phyloP scores from a whole-genome alignment of 2,113 vertebrate species.

The Mystacornis crossleyi region DNA sequence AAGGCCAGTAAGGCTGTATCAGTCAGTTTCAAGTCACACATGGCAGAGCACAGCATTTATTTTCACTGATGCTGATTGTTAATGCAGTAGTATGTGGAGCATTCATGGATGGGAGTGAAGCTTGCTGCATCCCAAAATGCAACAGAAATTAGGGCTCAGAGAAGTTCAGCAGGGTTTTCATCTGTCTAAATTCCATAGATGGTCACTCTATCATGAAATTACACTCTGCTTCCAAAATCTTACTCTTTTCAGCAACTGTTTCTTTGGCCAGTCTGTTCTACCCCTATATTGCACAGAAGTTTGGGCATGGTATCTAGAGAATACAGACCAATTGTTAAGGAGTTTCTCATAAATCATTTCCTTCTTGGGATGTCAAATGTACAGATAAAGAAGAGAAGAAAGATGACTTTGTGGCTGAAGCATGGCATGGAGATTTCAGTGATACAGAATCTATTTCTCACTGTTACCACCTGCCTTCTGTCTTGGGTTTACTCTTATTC shows the following conservation, averaged over 20 bases:
- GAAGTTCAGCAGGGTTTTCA: background rate
- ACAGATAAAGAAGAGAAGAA: slow-evolving; percentile 7
- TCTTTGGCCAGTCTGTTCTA: background rate
- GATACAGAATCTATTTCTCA: background rate
- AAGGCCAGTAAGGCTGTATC: background rate
- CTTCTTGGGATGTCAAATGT: background rate
- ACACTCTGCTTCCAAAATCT: background rate
- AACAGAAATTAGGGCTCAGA: background rate
- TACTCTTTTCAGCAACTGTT: background rate
- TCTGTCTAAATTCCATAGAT: background rate
- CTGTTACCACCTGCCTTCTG: background rate
- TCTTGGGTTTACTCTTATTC: background rate
- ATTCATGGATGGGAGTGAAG: background rate
- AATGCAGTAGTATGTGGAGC: background rate
- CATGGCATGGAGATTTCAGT: background rate
- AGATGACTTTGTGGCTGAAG: slow-evolving; percentile 12
- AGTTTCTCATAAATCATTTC: background rate
- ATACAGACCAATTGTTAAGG: background rate
- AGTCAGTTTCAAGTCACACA: background rate
- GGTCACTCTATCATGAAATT: slow-evolving; percentile 41
- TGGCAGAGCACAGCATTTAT: background rate
- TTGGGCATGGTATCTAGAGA: background rate
- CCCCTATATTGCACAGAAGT: background rate
- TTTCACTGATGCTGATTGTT: background rate
- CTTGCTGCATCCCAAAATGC: background rate